Percentiles rank a stretch among this genome's conserved stretches.
Conservation (phyloP, 2,888 invertebrate genomes). For the Hypercompe scribonia region DNA sequence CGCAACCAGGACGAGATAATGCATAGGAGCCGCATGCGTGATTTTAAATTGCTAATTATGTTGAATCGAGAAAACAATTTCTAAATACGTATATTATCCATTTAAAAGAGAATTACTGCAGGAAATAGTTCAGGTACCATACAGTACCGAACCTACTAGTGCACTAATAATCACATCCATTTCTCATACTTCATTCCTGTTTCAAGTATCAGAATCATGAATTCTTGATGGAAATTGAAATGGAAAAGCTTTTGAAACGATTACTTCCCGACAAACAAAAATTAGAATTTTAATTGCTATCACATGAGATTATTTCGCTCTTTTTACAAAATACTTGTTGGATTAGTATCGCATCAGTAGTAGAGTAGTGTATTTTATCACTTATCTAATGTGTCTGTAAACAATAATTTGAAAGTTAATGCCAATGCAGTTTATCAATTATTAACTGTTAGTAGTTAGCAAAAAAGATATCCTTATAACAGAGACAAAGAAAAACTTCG, state of each 20-base stretch:
- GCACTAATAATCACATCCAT: neutral
- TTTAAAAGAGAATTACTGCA: neutral
- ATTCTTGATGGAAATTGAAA: neutral
- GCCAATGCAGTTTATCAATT: no score
- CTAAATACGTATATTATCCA: neutral
- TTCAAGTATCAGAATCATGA: neutral
- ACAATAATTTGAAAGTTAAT: no score
- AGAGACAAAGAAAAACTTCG: no score
- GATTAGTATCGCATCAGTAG: no score
- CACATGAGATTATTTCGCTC: no score
- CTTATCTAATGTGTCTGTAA: no score
- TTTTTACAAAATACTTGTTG: no score
- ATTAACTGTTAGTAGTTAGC: no score
- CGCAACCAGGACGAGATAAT: constrained; percentile 6
- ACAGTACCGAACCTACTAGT: neutral
- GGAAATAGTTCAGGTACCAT: neutral
- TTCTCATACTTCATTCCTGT: neutral
- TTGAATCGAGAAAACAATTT: neutral
- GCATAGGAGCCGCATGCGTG: neutral
- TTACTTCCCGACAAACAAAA: neutral
- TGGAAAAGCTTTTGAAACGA: neutral
- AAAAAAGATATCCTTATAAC: no score
- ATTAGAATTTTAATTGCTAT: no score
- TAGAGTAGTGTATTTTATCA: no score
- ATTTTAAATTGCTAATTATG: neutral